These are phyloP conservation scores for Marcusenius ussheri DNA, from an alignment of 2,113 vertebrate species.

Conservation along the genomic window DNA sequence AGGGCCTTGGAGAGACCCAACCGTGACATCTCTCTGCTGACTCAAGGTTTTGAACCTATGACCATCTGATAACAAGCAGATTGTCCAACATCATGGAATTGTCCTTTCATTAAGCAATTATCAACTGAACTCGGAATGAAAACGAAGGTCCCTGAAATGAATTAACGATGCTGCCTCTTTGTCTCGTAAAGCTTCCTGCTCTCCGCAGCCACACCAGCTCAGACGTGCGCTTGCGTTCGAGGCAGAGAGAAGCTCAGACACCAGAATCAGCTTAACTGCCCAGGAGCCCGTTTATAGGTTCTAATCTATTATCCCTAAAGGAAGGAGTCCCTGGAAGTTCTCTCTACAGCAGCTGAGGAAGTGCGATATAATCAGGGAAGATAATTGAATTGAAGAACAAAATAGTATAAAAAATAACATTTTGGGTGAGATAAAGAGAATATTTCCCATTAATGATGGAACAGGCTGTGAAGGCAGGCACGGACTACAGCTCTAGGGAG, in stretches of 20 bases:
- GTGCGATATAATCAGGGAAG: neutral
- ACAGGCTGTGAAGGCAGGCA: neutral
- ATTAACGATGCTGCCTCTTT: neutral
- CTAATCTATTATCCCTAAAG: neutral
- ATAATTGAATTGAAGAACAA: neutral
- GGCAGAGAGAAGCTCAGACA: neutral
- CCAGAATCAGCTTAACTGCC: neutral
- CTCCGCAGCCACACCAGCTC: neutral
- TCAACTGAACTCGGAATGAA: neutral
- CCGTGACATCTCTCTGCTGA: neutral
- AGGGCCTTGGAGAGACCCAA: neutral
- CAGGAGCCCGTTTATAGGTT: neutral
- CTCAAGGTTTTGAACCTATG: neutral
- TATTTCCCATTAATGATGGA: neutral
- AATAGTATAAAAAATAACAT: neutral
- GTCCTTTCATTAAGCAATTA: constrained; percentile 6
- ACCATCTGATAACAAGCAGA: neutral
- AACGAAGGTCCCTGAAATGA: neutral
- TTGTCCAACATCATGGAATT: neutral
- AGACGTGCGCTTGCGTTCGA: neutral
- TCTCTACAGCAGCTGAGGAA: neutral
- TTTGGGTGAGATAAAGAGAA: neutral
- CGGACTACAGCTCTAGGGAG: neutral
- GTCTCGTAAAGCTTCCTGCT: neutral
- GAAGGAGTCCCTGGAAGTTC: neutral